Evolutionary conservation across 35 echinoderm and acorn worm species (phyloP).

Genomic region (Acanthaster planci): DNA sequence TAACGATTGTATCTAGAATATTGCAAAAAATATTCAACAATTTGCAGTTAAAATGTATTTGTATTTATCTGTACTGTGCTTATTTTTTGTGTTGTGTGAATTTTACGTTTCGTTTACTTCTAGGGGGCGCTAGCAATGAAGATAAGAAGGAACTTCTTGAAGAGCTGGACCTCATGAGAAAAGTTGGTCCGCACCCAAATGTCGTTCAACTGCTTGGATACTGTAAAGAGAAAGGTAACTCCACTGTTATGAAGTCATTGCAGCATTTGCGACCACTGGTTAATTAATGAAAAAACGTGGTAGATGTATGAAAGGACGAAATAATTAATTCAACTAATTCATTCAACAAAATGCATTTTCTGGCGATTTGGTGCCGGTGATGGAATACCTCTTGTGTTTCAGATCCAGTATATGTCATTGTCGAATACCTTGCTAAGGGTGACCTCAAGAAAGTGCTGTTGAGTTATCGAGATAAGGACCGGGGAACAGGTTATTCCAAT

Average conservation of each 20-base stretch:
- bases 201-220: not conserved
- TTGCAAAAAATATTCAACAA: not conserved
- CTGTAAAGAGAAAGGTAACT: not conserved
- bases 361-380: no score
- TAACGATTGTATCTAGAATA: not conserved
- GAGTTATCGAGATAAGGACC: not conserved
- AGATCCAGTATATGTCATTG: slow-evolving; percentile 1
- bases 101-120: no score
- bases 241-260: no score
- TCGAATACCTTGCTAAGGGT: slow-evolving; percentile 15
- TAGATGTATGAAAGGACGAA: no score
- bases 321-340: no score
- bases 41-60: no score
- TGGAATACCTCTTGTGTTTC: no score
- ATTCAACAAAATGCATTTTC: no score
- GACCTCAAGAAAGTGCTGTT: slow-evolving; percentile 6
- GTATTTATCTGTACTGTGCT: no score
- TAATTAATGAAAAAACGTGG: no score
- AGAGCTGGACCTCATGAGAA: slow-evolving; percentile 2
- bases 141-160: not conserved
- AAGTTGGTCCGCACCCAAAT: not conserved
- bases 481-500: not conserved
- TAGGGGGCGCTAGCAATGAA: not conserved
- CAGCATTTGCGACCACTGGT: no score
- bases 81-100: no score